A percentile compares a stretch with the other conserved stretches of the same genome.
These are phyloP conservation scores for Calliopsis andreniformis DNA, from an alignment of 1,140 invertebrate genomes.

Conservation along the genomic window DNA sequence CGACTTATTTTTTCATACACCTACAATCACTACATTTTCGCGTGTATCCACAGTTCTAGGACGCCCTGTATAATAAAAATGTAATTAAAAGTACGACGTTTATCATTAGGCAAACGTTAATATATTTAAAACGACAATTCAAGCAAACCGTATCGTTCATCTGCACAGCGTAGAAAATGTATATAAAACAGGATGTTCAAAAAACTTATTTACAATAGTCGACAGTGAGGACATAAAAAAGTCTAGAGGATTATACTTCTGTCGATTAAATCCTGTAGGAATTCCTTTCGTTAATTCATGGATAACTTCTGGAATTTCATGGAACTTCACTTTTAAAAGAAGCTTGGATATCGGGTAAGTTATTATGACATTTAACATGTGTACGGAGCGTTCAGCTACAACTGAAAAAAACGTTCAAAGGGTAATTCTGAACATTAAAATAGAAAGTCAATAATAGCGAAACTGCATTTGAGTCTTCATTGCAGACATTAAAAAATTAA, in stretches of 20 bases:
- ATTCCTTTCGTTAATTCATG: not conserved
- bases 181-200: constrained; percentile 39
- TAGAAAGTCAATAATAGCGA: no score
- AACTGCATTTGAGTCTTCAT: no score
- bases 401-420: no score
- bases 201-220: not conserved
- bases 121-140: not conserved
- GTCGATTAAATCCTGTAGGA: constrained; percentile 38
- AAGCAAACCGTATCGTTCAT: not conserved
- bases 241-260: constrained; percentile 8
- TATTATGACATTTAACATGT: not conserved
- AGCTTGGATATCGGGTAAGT: constrained; percentile 60
- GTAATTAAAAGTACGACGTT: no score
- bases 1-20: no score
- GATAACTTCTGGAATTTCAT: constrained; percentile 46
- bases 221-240: constrained; percentile 43
- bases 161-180: not conserved
- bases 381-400: no score
- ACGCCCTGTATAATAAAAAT: no score
- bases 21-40: no score
- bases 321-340: constrained; percentile 50
- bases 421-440: not conserved
- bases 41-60: no score
- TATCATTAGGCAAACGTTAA: not conserved
- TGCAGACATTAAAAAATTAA: no score